Evolutionary conservation across 2,888 invertebrate species (phyloP).

Genomic region (Parapristionchus giblindavisi): DNA sequence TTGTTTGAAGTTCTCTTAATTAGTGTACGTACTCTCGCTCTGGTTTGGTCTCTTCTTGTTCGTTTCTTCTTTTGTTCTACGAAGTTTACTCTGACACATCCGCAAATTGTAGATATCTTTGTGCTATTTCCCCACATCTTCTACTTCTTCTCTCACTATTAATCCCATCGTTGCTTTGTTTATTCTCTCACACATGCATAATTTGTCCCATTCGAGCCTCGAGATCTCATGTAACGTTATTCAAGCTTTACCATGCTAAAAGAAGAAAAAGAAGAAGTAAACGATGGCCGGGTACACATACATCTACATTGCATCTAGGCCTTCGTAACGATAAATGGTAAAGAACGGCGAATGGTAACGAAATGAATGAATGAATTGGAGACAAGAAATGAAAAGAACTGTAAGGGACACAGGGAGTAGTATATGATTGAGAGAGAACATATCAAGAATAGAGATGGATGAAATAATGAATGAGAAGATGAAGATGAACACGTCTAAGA

Average conservation of each 20-base stretch:
- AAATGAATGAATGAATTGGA: conserved; percentile 7
- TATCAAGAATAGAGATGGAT: too few species aligned
- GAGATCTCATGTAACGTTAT: neutral
- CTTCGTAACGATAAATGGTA: conserved; percentile 29
- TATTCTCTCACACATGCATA: too few species aligned
- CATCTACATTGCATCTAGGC: conserved; percentile 33
- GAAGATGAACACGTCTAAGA: neutral
- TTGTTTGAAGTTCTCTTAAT: neutral
- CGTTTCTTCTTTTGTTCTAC: conserved; percentile 9
- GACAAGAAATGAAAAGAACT: neutral
- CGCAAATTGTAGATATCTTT: conserved; percentile 12
- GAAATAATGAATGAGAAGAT: neutral
- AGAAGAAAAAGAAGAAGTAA: conserved; percentile 10
- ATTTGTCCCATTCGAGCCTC: neutral
- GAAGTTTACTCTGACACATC: conserved; percentile 23
- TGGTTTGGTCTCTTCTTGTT: neutral
- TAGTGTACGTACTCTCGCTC: neutral
- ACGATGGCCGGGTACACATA: conserved; percentile 25
- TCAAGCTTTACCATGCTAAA: conserved; percentile 33
- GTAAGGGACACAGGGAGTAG: neutral
- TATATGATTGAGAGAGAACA: neutral
- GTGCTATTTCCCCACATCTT: neutral
- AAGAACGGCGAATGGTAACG: neutral
- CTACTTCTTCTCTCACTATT: neutral
- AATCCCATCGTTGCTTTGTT: too few species aligned